These are phyloP conservation scores for Bellardia bayeri DNA, from an alignment of 2,888 invertebrate species.

Conservation along the genomic window DNA sequence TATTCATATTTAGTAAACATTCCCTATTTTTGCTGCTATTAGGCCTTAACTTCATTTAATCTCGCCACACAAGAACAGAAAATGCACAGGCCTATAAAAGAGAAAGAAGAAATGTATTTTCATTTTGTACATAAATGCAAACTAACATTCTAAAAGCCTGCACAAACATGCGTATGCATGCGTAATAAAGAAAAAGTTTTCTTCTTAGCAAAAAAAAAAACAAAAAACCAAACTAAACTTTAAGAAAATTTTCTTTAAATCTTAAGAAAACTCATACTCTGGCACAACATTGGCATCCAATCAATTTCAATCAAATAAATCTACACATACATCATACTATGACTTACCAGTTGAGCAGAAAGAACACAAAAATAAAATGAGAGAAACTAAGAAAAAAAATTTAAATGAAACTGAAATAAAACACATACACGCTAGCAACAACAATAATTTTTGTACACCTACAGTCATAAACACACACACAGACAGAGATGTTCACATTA, in stretches of 20 bases:
- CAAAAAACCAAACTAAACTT: not conserved
- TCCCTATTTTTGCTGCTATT: not conserved
- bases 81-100: too few relatives aligned
- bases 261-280: conserved; percentile 75
- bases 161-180: conserved; percentile 63
- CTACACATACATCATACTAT: conserved; percentile 34
- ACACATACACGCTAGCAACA: conserved; percentile 45
- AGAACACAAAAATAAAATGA: conserved; percentile 14
- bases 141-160: not conserved
- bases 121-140: conserved; percentile 1
- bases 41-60: not conserved
- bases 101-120: not conserved
- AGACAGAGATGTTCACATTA: conserved; percentile 45
- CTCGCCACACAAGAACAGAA: too few relatives aligned
- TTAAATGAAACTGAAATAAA: conserved; percentile 63
- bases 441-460: conserved; percentile 46
- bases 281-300: conserved; percentile 79
- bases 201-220: conserved; percentile 18
- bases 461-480: conserved; percentile 40
- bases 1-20: not conserved
- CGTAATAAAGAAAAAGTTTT: conserved; percentile 57
- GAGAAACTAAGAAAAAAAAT: conserved; percentile 15
- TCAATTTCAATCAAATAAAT: conserved; percentile 81
- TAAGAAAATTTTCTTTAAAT: conserved; percentile 71
- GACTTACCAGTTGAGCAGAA: not conserved